Conservation (phyloP, 2,888 invertebrate species). For the Synanthedon myopaeformis region DNA sequence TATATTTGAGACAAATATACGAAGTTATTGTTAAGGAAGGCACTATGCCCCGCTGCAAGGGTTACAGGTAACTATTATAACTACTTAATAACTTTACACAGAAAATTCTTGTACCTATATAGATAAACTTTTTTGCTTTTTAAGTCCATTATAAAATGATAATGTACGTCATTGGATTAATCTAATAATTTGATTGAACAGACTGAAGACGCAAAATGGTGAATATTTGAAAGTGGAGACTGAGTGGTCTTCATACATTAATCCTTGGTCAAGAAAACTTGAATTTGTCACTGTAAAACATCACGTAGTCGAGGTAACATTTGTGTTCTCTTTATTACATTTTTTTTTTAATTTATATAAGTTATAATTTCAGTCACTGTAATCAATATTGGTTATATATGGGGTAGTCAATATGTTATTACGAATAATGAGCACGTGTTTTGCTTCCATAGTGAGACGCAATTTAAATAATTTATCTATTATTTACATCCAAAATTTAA, state of each 20-base stretch:
- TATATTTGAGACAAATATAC: conserved; percentile 83
- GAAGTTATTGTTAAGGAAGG: conserved; percentile 82
- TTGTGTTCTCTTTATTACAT: too few relatives aligned
- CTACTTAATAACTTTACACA: too few relatives aligned
- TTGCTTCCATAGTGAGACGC: too few relatives aligned
- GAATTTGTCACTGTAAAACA: conserved; percentile 92
- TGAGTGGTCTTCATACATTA: conserved; percentile 93
- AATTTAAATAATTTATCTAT: too few relatives aligned
- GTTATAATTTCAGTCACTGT: too few relatives aligned
- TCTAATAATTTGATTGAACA: conserved; percentile 15
- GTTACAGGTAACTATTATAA: conserved; percentile 55
- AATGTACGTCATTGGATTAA: conserved; percentile 12
- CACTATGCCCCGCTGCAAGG: conserved; percentile 77
- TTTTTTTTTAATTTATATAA: too few relatives aligned
- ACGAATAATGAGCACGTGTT: too few relatives aligned
- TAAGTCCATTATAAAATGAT: background rate
- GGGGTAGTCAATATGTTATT: too few relatives aligned
- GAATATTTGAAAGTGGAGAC: conserved; percentile 87
- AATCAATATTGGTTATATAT: too few relatives aligned
- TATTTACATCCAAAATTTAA: too few relatives aligned
- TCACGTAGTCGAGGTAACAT: conserved; percentile 75
- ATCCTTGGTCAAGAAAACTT: conserved; percentile 91
- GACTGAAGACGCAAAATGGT: conserved; percentile 87
- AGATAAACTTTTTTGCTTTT: too few relatives aligned
- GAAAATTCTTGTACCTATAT: too few relatives aligned